Conservation (phyloP, 64 coral and sea anemone genomes). For the Orbicella faveolata region DNA sequence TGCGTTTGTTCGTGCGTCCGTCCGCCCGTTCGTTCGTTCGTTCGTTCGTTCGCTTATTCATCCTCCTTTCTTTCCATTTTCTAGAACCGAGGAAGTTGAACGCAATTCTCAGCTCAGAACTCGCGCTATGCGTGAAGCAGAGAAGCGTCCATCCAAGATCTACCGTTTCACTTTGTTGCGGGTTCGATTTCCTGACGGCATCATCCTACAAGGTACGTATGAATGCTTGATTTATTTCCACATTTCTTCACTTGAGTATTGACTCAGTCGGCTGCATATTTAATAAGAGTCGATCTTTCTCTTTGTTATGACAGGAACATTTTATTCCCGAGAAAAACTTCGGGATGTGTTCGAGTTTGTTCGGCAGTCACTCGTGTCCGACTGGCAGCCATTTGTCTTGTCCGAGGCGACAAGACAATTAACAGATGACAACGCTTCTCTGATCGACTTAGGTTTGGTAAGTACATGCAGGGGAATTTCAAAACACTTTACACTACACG, state of each 20-base stretch:
- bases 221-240: neutral
- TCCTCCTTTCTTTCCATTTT: neutral
- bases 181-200: conserved; percentile 83
- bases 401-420: conserved; percentile 77
- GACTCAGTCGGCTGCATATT: neutral
- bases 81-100: conserved; percentile 84
- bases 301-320: conserved; percentile 65
- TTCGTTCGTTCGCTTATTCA: no score
- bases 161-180: conserved; percentile 91
- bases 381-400: conserved; percentile 91
- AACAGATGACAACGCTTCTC: conserved; percentile 68
- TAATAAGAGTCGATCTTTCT: neutral
- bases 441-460: conserved; percentile 81
- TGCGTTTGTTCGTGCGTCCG: no score
- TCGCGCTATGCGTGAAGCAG: conserved; percentile 87
- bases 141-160: conserved; percentile 69
- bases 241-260: neutral
- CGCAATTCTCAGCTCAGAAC: conserved; percentile 79
- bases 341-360: conserved; percentile 78
- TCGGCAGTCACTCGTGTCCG: conserved; percentile 76
- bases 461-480: conserved; percentile 17
- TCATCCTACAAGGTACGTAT: conserved; percentile 84
- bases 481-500: no score
- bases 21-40: no score
- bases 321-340: conserved; percentile 83